Percentiles rank a stretch among this genome's conserved stretches.
phyloP scores from a whole-genome alignment of 2,888 invertebrate genomes.

The Lacanobia wlatinum region DNA sequence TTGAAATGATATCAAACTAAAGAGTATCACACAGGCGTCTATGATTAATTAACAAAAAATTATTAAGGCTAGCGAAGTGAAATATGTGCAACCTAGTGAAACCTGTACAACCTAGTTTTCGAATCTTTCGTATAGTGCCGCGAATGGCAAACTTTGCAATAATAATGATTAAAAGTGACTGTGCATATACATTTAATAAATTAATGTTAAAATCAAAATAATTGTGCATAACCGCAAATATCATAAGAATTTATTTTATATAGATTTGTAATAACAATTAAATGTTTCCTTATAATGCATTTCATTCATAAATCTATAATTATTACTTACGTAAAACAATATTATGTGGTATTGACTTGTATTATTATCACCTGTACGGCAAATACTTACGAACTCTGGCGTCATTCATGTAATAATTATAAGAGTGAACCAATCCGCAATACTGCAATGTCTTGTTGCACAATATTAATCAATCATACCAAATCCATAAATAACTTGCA shows the following conservation, averaged over 20 bases:
- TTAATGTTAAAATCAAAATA: conserved; percentile 3
- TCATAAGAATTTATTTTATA: background rate
- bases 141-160: background rate
- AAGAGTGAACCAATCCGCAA: background rate
- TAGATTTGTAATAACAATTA: background rate
- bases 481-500: background rate
- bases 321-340: conserved; percentile 6
- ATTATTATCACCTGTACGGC: conserved; percentile 9
- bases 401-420: conserved; percentile 10
- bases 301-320: conserved; percentile 42
- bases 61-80: too few relatives aligned
- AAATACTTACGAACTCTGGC: background rate
- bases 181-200: background rate
- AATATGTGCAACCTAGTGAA: too few relatives aligned
- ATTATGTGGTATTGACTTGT: background rate
- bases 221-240: conserved; percentile 9
- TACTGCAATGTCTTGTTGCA: conserved; percentile 3
- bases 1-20: too few relatives aligned
- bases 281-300: conserved; percentile 9
- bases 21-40: too few relatives aligned
- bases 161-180: background rate
- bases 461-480: background rate
- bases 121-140: too few relatives aligned
- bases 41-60: too few relatives aligned
- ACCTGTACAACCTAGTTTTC: too few relatives aligned